These are phyloP conservation scores for Gymnothorax javanicus DNA, from an alignment of 2,797 vertebrate genomes.

Conservation along the genomic window DNA sequence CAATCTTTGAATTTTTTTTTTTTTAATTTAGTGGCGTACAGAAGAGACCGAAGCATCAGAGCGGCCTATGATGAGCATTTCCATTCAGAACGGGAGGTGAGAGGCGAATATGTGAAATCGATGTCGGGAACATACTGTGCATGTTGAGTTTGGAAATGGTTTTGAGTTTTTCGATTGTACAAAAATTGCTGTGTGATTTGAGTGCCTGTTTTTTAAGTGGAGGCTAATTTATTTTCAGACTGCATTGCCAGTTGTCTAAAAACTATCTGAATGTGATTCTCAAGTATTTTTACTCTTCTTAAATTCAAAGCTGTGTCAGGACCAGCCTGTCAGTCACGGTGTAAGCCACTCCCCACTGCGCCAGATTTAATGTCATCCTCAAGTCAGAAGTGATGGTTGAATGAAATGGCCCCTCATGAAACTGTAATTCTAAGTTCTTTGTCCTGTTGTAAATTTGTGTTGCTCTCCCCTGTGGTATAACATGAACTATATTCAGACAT, in stretches of 20 bases:
- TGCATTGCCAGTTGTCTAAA: neutral
- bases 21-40: constrained; percentile 68
- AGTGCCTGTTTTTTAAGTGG: neutral
- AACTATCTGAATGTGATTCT: neutral
- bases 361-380: neutral
- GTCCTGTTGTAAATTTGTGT: neutral
- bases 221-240: neutral
- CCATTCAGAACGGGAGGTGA: constrained; percentile 66
- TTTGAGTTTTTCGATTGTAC: neutral
- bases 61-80: constrained; percentile 74
- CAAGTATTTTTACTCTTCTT: neutral
- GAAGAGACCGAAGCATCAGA: constrained; percentile 71
- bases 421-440: neutral
- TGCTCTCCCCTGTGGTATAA: neutral
- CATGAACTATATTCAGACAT: neutral
- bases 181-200: neutral
- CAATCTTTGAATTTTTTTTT: neutral
- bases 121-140: neutral
- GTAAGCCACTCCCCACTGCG: neutral
- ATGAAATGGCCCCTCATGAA: neutral
- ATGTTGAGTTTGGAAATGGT: neutral
- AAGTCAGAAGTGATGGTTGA: neutral
- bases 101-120: constrained; percentile 16
- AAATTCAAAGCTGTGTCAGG: neutral
- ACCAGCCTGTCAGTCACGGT: neutral